Conservation (phyloP, 92 coral and sea anemone genomes). For the Palythoa grandis region DNA sequence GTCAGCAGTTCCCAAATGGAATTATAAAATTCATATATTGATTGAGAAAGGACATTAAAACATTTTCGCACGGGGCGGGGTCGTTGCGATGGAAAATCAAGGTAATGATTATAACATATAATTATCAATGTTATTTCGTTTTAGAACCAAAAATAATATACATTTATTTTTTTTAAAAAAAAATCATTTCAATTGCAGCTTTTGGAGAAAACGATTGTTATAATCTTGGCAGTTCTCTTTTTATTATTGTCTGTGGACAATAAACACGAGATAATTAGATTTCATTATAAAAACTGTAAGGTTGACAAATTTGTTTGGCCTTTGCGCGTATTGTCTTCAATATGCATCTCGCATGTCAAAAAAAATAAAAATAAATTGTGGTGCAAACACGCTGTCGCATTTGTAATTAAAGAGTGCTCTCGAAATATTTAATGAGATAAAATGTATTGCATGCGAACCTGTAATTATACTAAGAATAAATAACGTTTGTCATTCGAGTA, state of each 20-base stretch:
- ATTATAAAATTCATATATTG: neutral
- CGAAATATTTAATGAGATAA: neutral
- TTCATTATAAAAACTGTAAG: neutral
- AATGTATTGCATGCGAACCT: slow-evolving; percentile 5
- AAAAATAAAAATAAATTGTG: neutral
- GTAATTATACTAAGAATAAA: neutral
- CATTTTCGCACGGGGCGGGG: neutral
- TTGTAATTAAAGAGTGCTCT: neutral
- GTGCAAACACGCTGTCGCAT: neutral
- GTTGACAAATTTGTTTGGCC: neutral
- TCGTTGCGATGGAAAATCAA: neutral
- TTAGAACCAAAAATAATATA: neutral
- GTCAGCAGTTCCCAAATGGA: neutral
- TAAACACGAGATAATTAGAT: slow-evolving; percentile 2
- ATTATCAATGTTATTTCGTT: neutral
- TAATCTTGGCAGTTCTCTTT: neutral
- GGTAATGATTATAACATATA: neutral
- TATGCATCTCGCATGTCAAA: neutral
- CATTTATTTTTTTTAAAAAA: neutral
- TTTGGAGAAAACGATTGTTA: neutral
- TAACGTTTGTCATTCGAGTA: neutral
- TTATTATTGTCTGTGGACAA: slow-evolving; percentile 10
- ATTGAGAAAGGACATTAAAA: neutral
- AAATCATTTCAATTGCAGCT: neutral
- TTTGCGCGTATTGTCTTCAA: neutral